Evolutionary conservation across 2,113 vertebrate species (phyloP).

Genomic region (Leptodactylus fuscus): DNA sequence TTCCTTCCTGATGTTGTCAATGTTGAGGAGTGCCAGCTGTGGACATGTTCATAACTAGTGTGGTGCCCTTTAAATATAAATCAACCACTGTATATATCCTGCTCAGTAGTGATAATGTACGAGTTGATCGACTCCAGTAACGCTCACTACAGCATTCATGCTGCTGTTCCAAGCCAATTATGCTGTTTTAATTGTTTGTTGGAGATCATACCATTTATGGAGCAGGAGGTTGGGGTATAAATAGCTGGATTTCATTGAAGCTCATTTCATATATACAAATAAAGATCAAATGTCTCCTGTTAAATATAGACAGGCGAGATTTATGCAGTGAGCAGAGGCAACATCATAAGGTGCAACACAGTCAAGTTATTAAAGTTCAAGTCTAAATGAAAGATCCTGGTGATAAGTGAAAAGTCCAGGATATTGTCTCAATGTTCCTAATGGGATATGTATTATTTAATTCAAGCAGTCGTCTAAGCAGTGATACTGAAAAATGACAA

Average conservation of each 20-base stretch:
- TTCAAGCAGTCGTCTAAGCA: no score
- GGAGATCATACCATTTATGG: conserved; percentile 30
- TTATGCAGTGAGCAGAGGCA: conserved; percentile 26
- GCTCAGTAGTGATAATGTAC: no score
- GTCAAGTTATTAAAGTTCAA: neutral
- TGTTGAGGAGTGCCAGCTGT: no score
- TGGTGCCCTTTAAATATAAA: neutral
- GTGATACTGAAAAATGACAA: no score
- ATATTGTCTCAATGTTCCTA: no score
- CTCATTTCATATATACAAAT: conserved; percentile 34
- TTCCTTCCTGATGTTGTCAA: no score
- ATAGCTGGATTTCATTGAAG: conserved; percentile 32
- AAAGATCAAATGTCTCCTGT: conserved; percentile 3
- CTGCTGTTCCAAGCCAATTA: neutral
- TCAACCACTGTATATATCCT: no score
- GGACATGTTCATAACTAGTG: no score
- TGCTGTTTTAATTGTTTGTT: neutral
- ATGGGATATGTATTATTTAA: no score
- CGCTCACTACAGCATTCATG: neutral
- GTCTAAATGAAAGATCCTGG: neutral
- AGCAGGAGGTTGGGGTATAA: conserved; percentile 14
- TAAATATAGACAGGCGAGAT: conserved; percentile 20
- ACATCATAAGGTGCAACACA: neutral
- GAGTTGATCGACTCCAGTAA: neutral
- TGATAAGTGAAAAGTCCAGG: neutral